phyloP scores from a whole-genome alignment of 2,797 vertebrate genomes.

The Salarias fasciatus region DNA sequence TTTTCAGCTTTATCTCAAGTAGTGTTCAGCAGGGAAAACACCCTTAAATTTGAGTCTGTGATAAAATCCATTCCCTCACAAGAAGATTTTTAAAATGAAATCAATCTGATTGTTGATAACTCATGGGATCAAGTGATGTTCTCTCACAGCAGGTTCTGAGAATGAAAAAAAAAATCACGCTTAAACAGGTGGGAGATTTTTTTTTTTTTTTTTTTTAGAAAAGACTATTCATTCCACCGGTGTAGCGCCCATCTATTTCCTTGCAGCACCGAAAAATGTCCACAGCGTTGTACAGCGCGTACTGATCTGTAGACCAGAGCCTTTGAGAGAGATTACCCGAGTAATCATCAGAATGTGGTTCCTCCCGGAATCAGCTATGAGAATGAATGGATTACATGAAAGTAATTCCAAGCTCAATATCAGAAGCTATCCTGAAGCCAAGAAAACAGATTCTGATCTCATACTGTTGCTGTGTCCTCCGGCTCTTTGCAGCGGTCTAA shows the following conservation, averaged over 20 bases:
- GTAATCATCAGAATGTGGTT: constrained; percentile 73
- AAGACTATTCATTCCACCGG: neutral
- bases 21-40: neutral
- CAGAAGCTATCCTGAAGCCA: constrained; percentile 73
- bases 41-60: neutral
- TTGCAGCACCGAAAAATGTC: constrained; percentile 26
- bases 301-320: constrained; percentile 51
- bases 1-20: constrained; percentile 17
- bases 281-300: constrained; percentile 27
- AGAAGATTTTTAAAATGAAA: constrained; percentile 11
- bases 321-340: constrained; percentile 71
- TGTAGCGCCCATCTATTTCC: constrained; percentile 20
- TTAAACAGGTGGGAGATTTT: too few relatives aligned
- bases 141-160: constrained; percentile 4
- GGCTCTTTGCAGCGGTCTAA: constrained; percentile 64
- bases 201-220: too few relatives aligned
- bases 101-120: neutral
- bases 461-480: constrained; percentile 70
- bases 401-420: constrained; percentile 81
- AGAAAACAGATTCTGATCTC: constrained; percentile 79
- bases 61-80: neutral
- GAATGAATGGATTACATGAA: constrained; percentile 81
- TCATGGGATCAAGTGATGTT: neutral
- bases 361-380: constrained; percentile 73
- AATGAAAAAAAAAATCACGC: neutral